Percentiles rank a stretch among this genome's conserved stretches.
Evolutionary conservation across 2,113 vertebrate species (phyloP).

Genomic region (Pandion haliaetus): DNA sequence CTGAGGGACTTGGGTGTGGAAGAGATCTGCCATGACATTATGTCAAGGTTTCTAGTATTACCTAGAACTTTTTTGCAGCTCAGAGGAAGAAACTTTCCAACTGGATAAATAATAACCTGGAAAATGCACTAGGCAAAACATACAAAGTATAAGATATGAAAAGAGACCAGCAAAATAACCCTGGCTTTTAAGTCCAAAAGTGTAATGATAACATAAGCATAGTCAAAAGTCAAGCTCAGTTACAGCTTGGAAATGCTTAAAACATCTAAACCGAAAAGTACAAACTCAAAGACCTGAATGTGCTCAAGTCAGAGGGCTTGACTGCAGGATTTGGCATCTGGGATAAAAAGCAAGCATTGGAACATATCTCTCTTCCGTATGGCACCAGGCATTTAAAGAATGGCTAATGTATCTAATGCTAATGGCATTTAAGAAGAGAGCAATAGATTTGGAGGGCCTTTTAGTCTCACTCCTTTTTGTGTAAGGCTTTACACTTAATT

Average conservation of each 20-base stretch:
- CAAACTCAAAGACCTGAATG: not conserved
- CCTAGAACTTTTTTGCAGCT: slow-evolving; percentile 35
- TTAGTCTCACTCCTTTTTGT: not conserved
- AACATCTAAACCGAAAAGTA: not conserved
- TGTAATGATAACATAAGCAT: not conserved
- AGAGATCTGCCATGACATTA: slow-evolving; percentile 33
- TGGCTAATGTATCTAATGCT: not conserved
- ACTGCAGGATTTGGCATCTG: not conserved
- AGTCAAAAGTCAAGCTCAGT: not conserved
- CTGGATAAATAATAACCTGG: slow-evolving; percentile 34
- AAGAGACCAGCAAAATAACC: slow-evolving; percentile 45
- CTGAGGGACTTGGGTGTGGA: not conserved
- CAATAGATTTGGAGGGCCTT: not conserved
- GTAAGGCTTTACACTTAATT: not conserved
- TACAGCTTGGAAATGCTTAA: not conserved
- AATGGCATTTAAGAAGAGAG: not conserved
- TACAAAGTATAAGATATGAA: not conserved
- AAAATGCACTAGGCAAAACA: slow-evolving; percentile 18
- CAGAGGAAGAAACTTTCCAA: slow-evolving; percentile 46
- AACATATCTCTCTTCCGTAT: not conserved
- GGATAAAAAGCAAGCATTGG: not conserved
- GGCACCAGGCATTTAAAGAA: not conserved
- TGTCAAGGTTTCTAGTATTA: slow-evolving; percentile 36
- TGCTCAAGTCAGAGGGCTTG: not conserved
- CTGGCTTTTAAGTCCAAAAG: slow-evolving; percentile 21